Evolutionary conservation across 2,888 invertebrate genomes (phyloP).

Genomic region (Altica lythri): DNA sequence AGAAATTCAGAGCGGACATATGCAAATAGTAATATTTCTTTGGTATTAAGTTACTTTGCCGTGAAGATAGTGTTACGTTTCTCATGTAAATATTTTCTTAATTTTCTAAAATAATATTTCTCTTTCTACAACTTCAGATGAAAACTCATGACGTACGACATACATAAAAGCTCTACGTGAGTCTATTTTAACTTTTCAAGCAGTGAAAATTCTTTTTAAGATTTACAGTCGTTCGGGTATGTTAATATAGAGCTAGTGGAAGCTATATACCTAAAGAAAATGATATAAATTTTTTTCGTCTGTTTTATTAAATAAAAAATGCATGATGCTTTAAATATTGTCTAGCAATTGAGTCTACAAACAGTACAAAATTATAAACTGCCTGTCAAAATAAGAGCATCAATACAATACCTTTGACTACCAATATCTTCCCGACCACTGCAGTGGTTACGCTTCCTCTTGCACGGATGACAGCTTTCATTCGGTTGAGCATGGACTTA

Average conservation of each 20-base stretch:
- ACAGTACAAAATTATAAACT: no score
- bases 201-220: conserved; percentile 6
- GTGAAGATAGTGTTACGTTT: conserved; percentile 23
- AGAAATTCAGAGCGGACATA: conserved; percentile 9
- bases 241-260: conserved; percentile 5
- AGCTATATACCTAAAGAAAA: neutral
- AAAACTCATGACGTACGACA: conserved; percentile 29
- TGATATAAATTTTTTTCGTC: neutral
- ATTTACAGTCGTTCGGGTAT: conserved; percentile 1
- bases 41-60: conserved; percentile 20
- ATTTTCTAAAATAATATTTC: conserved; percentile 25
- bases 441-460: no score
- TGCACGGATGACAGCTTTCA: no score
- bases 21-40: conserved; percentile 27
- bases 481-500: no score
- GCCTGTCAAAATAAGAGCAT: no score
- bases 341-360: no score
- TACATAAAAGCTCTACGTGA: conserved; percentile 33
- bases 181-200: conserved; percentile 26
- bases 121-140: conserved; percentile 11
- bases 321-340: no score
- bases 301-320: conserved; percentile 8
- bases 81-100: conserved; percentile 25
- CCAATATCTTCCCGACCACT: no score
- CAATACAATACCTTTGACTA: no score